phyloP scores from a whole-genome alignment of 2,888 invertebrate species.

The Amblyteles armatorius region DNA sequence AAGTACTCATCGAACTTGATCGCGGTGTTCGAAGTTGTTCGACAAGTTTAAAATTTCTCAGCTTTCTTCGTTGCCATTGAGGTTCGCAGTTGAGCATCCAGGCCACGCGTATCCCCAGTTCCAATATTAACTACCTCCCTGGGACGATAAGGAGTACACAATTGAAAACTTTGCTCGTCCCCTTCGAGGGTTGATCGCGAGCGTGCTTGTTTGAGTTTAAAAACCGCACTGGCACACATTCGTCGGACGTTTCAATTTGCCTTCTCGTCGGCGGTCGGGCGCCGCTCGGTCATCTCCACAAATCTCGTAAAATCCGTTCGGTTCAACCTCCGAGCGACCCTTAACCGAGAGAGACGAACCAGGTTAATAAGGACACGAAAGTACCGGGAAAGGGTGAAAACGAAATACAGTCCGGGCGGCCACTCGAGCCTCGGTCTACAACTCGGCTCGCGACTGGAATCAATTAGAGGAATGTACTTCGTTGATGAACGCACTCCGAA shows the following conservation, averaged over 20 bases:
- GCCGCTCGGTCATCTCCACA: constrained; percentile 13
- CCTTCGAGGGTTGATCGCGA: constrained; percentile 24
- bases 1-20: neutral
- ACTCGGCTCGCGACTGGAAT: constrained; percentile 6
- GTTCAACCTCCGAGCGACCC: neutral
- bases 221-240: constrained; percentile 41
- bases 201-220: constrained; percentile 37
- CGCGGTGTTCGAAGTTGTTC: neutral
- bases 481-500: neutral
- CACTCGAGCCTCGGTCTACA: constrained; percentile 13
- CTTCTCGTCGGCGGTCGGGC: constrained; percentile 43
- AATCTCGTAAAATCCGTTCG: neutral
- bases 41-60: neutral
- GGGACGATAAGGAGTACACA: constrained; percentile 20
- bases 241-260: constrained; percentile 38
- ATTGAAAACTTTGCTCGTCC: constrained; percentile 44
- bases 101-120: neutral
- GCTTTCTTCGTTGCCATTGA: constrained; percentile 6
- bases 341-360: constrained; percentile 29
- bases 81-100: neutral
- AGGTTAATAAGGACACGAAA: constrained; percentile 37
- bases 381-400: constrained; percentile 26
- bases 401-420: constrained; percentile 27
- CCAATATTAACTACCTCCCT: constrained; percentile 22
- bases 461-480: constrained; percentile 8